These are phyloP conservation scores for Platalea minor DNA, from an alignment of 2,797 vertebrate species.

Conservation along the genomic window DNA sequence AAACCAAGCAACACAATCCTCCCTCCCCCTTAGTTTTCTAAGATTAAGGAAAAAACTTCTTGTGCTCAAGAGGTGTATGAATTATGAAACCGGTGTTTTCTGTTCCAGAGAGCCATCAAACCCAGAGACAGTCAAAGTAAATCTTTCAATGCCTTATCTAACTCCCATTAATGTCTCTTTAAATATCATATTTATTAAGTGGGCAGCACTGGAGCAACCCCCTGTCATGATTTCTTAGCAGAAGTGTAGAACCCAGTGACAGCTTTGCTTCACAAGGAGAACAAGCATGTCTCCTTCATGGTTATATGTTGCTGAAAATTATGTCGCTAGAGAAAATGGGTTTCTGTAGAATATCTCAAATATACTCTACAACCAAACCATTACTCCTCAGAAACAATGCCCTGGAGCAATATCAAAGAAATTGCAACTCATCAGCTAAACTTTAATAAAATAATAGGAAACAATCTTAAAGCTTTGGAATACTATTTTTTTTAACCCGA, in stretches of 20 bases:
- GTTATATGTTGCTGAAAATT: not conserved
- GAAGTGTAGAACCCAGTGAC: not conserved
- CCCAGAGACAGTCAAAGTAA: not conserved
- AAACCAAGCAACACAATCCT: not conserved
- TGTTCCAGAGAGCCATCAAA: not conserved
- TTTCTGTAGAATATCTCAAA: not conserved
- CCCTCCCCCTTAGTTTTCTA: not conserved
- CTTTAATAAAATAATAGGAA: not conserved
- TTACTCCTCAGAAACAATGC: not conserved
- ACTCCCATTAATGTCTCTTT: not conserved
- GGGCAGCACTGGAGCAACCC: not conserved
- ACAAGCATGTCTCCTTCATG: not conserved
- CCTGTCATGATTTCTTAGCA: not conserved
- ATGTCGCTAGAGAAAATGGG: not conserved
- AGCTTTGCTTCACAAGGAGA: not conserved
- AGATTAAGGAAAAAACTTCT: not conserved
- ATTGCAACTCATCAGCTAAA: not conserved
- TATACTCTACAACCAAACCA: not conserved
- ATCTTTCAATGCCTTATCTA: not conserved
- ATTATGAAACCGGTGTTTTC: not conserved
- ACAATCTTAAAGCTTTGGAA: not conserved
- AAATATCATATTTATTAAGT: not conserved
- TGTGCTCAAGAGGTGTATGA: not conserved
- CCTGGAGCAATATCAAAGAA: not conserved
- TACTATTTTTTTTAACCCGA: not conserved